Evolutionary conservation across 2,888 invertebrate genomes (phyloP), one percentile per base, ranked within the genome.

Genomic region (Unio delphinus): DNA sequence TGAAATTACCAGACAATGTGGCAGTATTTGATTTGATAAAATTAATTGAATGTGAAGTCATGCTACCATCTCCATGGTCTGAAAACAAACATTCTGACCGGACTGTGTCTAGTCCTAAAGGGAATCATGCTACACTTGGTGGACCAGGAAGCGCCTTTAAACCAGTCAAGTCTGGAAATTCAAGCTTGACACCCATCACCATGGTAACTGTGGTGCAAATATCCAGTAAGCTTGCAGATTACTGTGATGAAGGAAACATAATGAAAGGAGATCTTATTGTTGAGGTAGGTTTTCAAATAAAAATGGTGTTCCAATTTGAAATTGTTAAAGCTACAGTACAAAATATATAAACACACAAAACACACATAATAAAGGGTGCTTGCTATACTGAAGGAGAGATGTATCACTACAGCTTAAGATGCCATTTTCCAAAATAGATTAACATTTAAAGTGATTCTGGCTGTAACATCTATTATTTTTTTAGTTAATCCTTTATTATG

Each of bases 111-210:
- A 75, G 73, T 68, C 80, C 80, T 15, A 76, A 83, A 66, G 83
- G 83, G 5, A 75, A 73, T 57, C 76, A 78, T 30, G 77, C 81
- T 26, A 75, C 76, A 63, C 71, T 85, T 5, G 84, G 84, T n/a
- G 82, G 83, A 23, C 83, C 83, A 17, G 83, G 82, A 23, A 83
- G 83, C 71, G 84, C 84, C n/a, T 85, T 85, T 71, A 75, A 77
- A 45, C 83, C 83, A 26, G 84, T 84, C 3, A 61, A 68, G 34
- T 57, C 70, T 23, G 72, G 67, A 11, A 59, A 58, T 34, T 45
- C 45, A 45, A 61, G 68, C 34, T 23, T 62, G 54, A 64, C 70
- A 17, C 67, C 72, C 26, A 70, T 74, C 3, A 64, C 79, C 67
- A 79, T 82, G 78, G 76, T 80, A 20, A 76, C 78, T 5, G 68